These are phyloP conservation scores for Platerodrilus igneus DNA, from an alignment of 2,888 invertebrate genomes.

Conservation along the genomic window DNA sequence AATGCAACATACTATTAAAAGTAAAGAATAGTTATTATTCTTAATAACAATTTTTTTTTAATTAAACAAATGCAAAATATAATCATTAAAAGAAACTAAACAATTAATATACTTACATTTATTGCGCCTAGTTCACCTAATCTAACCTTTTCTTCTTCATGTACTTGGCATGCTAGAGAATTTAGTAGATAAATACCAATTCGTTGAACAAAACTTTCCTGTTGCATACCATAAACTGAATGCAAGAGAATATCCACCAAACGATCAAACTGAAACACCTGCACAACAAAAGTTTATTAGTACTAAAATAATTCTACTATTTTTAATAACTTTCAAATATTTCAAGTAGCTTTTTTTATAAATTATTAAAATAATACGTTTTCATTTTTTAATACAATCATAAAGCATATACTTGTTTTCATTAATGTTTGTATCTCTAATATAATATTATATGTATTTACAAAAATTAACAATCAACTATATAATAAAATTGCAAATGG, in stretches of 20 bases:
- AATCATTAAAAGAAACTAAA: neutral
- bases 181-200: slow-evolving; percentile 93
- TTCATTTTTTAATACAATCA: too few species aligned
- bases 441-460: too few species aligned
- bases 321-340: too few species aligned
- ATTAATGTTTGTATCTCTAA: too few species aligned
- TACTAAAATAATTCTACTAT: too few species aligned
- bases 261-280: slow-evolving; percentile 88
- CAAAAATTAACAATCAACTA: too few species aligned
- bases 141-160: slow-evolving; percentile 85
- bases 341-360: too few species aligned
- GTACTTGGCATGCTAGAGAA: slow-evolving; percentile 94
- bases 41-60: neutral
- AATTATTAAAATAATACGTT: too few species aligned
- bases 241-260: slow-evolving; percentile 78
- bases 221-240: slow-evolving; percentile 75
- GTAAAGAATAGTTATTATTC: neutral
- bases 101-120: slow-evolving; percentile 60
- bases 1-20: neutral
- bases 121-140: slow-evolving; percentile 88
- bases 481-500: too few species aligned
- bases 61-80: slow-evolving; percentile 7
- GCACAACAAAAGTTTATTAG: too few species aligned
- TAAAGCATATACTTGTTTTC: too few species aligned
- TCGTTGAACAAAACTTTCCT: slow-evolving; percentile 89